Conservation (phyloP, 2,113 vertebrate genomes). For the Delphinapterus leucas region DNA sequence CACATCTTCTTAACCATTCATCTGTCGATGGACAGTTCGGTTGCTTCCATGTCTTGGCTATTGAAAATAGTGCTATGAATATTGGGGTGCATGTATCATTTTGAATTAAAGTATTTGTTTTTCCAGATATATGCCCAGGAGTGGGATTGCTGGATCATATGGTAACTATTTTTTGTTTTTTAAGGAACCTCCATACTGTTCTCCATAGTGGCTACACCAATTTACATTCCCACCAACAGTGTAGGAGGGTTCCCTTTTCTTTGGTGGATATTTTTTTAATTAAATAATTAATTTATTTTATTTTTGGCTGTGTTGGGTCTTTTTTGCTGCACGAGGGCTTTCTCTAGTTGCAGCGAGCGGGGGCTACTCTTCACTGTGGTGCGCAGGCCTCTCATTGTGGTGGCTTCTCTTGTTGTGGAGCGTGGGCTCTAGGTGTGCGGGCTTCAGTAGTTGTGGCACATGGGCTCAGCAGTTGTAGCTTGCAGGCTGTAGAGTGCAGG, state of each 20-base stretch:
- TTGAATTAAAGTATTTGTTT: background rate
- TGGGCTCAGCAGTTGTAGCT: background rate
- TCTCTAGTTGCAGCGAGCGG: no score
- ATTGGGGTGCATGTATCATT: background rate
- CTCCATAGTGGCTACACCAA: background rate
- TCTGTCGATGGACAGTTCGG: background rate
- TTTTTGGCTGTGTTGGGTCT: no score
- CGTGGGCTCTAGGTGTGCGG: background rate
- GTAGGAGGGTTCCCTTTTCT: background rate
- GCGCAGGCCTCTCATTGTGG: background rate
- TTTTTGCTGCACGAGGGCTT: no score
- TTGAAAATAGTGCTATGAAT: background rate
- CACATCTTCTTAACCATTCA: background rate
- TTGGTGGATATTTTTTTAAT: background rate
- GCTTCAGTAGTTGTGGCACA: background rate
- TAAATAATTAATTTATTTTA: no score
- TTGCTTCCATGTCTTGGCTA: background rate
- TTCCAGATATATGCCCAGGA: background rate
- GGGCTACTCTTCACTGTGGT: no score
- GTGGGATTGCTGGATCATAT: background rate
- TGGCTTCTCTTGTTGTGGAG: background rate
- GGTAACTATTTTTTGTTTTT: background rate
- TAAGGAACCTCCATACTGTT: background rate
- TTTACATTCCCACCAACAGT: background rate
- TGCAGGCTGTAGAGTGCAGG: background rate